A percentile compares a stretch with the other conserved stretches of the same genome.
These are phyloP conservation scores for Drosophila insularis DNA, from an alignment of 1,140 invertebrate species.

Conservation along the genomic window DNA sequence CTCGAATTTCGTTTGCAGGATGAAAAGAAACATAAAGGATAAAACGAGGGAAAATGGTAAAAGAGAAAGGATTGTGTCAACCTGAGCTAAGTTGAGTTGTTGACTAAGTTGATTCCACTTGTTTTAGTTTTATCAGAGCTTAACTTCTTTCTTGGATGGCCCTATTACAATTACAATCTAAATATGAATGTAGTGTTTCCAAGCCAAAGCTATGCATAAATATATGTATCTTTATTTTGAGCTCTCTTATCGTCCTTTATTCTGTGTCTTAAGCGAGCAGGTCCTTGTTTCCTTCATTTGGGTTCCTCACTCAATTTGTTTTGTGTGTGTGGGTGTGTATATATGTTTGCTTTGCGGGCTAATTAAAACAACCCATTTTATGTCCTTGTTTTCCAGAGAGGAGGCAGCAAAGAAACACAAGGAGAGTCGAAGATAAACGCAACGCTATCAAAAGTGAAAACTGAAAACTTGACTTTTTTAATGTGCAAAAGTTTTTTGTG, in stretches of 20 bases:
- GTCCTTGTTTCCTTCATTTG: neutral
- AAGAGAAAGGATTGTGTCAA: conserved; percentile 26
- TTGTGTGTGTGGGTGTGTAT: conserved; percentile 13
- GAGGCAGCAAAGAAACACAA: neutral
- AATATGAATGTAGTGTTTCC: neutral
- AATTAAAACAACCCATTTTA: conserved; percentile 75
- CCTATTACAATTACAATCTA: conserved; percentile 37
- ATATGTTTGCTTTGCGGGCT: conserved; percentile 53
- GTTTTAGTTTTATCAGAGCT: conserved; percentile 53
- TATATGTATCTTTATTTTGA: conserved; percentile 36
- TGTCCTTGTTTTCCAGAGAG: conserved; percentile 38
- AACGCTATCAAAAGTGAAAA: conserved; percentile 32
- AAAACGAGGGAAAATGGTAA: neutral
- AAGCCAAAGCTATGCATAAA: conserved; percentile 6
- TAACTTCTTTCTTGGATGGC: conserved; percentile 46
- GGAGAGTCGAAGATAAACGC: conserved; percentile 50
- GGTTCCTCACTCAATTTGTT: conserved; percentile 41
- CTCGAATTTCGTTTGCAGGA: conserved; percentile 57
- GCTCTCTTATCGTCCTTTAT: conserved; percentile 7
- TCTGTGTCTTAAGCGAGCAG: conserved; percentile 30
- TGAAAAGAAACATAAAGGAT: conserved; percentile 2
- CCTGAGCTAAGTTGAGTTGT: conserved; percentile 3
- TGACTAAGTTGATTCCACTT: conserved; percentile 2
- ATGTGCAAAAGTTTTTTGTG: conserved; percentile 56
- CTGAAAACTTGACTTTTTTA: conserved; percentile 62